Percentiles rank a stretch among this genome's conserved stretches.
phyloP scores from a whole-genome alignment of 2,113 vertebrate genomes.

The Cephalopterus ornatus region DNA sequence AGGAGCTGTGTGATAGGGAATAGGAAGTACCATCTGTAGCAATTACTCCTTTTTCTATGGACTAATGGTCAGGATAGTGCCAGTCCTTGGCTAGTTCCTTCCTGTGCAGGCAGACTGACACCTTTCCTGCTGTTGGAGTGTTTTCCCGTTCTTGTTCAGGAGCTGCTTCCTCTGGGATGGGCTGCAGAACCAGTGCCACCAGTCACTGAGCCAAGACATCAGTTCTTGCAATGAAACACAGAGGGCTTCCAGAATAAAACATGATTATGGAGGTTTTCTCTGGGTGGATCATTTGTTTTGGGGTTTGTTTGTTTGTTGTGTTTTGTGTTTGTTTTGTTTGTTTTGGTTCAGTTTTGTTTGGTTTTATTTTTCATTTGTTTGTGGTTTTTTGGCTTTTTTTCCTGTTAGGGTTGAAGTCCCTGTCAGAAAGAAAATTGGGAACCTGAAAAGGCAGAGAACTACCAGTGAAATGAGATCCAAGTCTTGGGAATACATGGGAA shows the following conservation, averaged over 20 bases:
- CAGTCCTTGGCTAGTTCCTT: neutral
- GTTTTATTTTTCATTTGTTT: neutral
- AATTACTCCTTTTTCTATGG: neutral
- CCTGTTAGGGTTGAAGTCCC: neutral
- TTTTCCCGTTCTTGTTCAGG: neutral
- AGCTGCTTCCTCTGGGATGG: neutral
- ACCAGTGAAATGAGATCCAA: neutral
- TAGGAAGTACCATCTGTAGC: neutral
- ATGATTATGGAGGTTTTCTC: neutral
- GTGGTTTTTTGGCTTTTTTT: neutral
- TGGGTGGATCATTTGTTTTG: neutral
- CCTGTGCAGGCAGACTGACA: neutral
- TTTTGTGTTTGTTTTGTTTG: neutral
- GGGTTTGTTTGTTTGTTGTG: fast-evolving
- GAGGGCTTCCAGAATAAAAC: neutral
- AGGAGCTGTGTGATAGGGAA: neutral
- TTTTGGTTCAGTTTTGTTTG: neutral
- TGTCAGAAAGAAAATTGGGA: neutral
- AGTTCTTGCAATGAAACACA: neutral
- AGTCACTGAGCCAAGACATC: neutral
- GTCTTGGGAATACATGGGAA: neutral
- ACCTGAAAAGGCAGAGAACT: neutral
- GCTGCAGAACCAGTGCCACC: neutral
- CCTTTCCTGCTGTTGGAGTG: neutral
- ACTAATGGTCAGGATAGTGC: neutral